Evolutionary conservation across 2,888 invertebrate species (phyloP), one percentile per base, ranked within the genome.

Genomic region (Campoletis raptor): DNA sequence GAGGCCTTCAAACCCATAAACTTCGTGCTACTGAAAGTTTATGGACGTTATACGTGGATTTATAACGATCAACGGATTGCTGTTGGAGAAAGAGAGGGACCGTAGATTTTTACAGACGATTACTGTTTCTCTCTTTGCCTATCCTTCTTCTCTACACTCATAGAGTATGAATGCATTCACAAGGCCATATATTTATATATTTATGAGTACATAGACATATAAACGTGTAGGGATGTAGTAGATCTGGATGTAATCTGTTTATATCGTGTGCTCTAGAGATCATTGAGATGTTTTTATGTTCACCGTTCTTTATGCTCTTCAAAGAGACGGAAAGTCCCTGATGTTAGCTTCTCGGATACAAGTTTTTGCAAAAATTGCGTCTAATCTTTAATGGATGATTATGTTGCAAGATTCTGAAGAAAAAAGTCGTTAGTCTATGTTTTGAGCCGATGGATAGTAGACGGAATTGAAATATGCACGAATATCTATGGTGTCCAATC

Each of bases 31-130:
- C 90, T 90, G 90, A 88, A 92, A 91, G 87, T 93, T 93, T 93
- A 92, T 91, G 90, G 90, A 90, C 90, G 91, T 91, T 92, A 91
- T 91, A 90, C 90, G 88, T 86, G 89, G 89, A 92, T 93, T 92
- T 92, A 92, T 92, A 90, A 92, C 91, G 90, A 93, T 92, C 91
- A 91, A 76, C 89, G 91, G 74, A 86, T 81, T 74, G 73, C 78
- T 78, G 52, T 45, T 57, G 69, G 45, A 37, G 57, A 73, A 77
- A 37, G 48, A 37, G 48, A 64, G 37, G 54, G 30, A 77, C 42
- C 18, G 87, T 83, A 87, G 89, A 89, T 89, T 88, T 91, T 91
- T 89, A 90, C 86, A 83, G 84, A 67, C 80, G 74, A 87, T 87
- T 77, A 84, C 74, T 82, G 80, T 82, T 87, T 66, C 81, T 67